Percentiles rank a stretch among this genome's conserved stretches.
phyloP scores from a whole-genome alignment of 30 jellyfish, hydroid and myxozoan species.

The Cassiopea xamachana region DNA sequence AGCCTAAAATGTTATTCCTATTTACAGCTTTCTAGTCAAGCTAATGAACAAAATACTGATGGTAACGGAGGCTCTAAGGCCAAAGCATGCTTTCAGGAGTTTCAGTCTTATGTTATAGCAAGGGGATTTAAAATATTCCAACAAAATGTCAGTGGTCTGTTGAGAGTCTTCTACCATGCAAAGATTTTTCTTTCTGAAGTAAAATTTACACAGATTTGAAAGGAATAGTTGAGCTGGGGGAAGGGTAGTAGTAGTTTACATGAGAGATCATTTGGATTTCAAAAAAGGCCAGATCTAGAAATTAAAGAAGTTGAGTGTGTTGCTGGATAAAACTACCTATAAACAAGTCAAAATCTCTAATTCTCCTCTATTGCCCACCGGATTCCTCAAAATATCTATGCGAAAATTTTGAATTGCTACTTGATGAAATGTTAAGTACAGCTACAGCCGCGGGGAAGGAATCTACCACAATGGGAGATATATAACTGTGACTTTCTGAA shows the following conservation, averaged over 20 bases:
- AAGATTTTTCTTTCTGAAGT: too few relatives aligned
- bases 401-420: neutral
- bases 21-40: too few relatives aligned
- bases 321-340: constrained; percentile 25
- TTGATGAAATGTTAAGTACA: neutral
- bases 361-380: constrained; percentile 19
- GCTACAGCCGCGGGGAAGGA: neutral
- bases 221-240: constrained; percentile 1
- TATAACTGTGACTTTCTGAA: constrained; percentile 33
- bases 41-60: too few relatives aligned
- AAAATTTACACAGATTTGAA: neutral
- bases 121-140: too few relatives aligned
- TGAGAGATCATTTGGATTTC: constrained; percentile 8
- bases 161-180: too few relatives aligned
- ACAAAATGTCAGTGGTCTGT: too few relatives aligned
- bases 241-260: constrained; percentile 16
- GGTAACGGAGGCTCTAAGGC: too few relatives aligned
- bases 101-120: too few relatives aligned
- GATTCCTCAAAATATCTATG: constrained; percentile 35
- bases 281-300: constrained; percentile 23
- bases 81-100: too few relatives aligned
- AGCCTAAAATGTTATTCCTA: too few relatives aligned
- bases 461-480: constrained; percentile 17
- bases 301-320: constrained; percentile 6
- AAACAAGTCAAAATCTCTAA: constrained; percentile 1